Conservation (phyloP, 2,888 invertebrate genomes). For the Hipparchia semele region DNA sequence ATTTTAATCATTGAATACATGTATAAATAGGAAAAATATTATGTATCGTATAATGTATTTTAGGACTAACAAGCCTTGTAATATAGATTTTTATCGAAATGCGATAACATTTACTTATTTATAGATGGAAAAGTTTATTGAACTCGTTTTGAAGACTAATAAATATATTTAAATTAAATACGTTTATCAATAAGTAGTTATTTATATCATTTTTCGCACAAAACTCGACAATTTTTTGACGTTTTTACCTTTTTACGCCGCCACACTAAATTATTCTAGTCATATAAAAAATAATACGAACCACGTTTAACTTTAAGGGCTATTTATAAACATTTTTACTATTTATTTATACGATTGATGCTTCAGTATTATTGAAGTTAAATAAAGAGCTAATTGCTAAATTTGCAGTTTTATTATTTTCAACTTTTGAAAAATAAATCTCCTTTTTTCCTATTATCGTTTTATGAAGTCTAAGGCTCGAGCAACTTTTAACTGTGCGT, state of each 20-base stretch:
- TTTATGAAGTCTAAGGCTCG: neutral
- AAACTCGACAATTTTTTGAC: neutral
- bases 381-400: conserved; percentile 68
- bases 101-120: neutral
- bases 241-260: conserved; percentile 1
- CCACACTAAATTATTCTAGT: conserved; percentile 63
- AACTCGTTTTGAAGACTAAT: conserved; percentile 11
- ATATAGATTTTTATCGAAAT: neutral
- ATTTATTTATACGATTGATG: conserved; percentile 67
- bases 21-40: conserved; percentile 20
- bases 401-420: conserved; percentile 45
- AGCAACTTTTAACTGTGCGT: too few relatives aligned
- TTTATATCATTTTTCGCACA: neutral
- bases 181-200: neutral
- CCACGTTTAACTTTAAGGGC: conserved; percentile 61
- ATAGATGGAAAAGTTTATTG: neutral
- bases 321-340: conserved; percentile 73
- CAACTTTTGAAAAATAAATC: neutral
- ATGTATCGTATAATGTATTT: neutral
- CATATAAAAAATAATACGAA: conserved; percentile 61
- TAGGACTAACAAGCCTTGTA: conserved; percentile 18
- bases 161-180: conserved; percentile 1
- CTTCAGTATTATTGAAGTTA: conserved; percentile 72
- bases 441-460: neutral
- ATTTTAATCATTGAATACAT: conserved; percentile 16